Evolutionary conservation across 2,888 invertebrate genomes (phyloP).

Genomic region (Eutolmus rufibarbis): DNA sequence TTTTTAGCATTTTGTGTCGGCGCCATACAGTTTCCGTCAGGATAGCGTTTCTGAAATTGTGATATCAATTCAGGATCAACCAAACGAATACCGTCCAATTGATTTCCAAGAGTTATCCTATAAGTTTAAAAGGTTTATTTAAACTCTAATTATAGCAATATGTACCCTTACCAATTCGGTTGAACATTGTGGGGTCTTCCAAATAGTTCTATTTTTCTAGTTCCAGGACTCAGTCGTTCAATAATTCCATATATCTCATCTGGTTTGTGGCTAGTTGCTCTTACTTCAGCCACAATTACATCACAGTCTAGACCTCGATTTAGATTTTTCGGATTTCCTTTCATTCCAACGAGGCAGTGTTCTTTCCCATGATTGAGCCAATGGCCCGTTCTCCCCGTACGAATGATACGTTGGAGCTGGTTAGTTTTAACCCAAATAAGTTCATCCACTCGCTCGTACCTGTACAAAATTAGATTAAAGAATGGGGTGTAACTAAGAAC

Average conservation of each 20-base stretch:
- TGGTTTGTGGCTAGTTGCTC: conserved; percentile 97
- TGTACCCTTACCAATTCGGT: conserved; percentile 82
- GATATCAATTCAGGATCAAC: conserved; percentile 91
- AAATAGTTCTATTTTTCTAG: conserved; percentile 95
- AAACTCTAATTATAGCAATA: neutral
- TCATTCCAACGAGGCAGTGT: conserved; percentile 95
- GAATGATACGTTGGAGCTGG: conserved; percentile 94
- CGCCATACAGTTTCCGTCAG: conserved; percentile 75
- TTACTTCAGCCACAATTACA: conserved; percentile 97
- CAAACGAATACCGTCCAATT: conserved; percentile 91
- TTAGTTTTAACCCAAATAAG: conserved; percentile 99
- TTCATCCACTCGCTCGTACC: conserved; percentile 93
- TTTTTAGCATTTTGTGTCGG: conserved; percentile 54
- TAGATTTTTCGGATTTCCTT: conserved; percentile 88
- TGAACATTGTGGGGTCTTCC: conserved; percentile 97
- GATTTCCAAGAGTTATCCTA: conserved; percentile 93
- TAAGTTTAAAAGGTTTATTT: neutral
- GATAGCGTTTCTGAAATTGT: conserved; percentile 89
- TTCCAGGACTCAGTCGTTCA: conserved; percentile 94
- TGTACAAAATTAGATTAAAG: conserved; percentile 17
- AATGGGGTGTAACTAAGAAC: neutral
- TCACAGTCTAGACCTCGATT: conserved; percentile 96
- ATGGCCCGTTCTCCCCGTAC: conserved; percentile 96
- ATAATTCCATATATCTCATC: conserved; percentile 99
- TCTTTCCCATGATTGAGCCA: conserved; percentile 99